Evolutionary conservation across 2,113 vertebrate genomes (phyloP), one percentile per base, ranked within the genome.

Genomic region (Nothobranchius kuhntae): DNA sequence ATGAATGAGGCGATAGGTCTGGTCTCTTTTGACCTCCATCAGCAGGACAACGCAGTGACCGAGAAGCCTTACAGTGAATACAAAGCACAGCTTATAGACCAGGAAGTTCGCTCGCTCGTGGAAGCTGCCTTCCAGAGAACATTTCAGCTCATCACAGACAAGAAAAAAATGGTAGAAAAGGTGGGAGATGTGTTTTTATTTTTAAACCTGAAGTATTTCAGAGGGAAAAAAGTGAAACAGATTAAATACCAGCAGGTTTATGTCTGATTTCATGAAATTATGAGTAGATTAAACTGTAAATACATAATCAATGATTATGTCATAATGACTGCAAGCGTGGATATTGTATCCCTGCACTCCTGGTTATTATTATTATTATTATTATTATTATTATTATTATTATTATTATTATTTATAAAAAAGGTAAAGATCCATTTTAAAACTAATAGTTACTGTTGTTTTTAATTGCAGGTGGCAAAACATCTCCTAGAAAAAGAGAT

Each of bases 1-100:
- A 98, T 99, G 96, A 98, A 95, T 61, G 93, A 95, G 44, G 95
- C 95, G 62, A 94, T 99, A 42, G 98, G 98, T 14, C 96, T 96
- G 84, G 91, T 98, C 77, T 99, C 96, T 57, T 99, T 99, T 60
- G 95, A 99, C 73, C 92, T 96, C 13, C 95, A 94, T 3, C 95
- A 94, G 9, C 94, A 94, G 86, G 96, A 95, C 2, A 93, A 94
- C 61, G 80, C 95, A 84, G 90, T 96, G 0, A 83, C 95, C 13
- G 95, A 97, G 88, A 98, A 98, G 65, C 97, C 97, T 14, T 99
- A 95, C 70, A 96, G 97, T 91, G 94, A 80, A 95, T 92, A 8
- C 8, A 93, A 24, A 71, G 86, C 50, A 90, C 87, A 93, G 75
- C 88, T 94, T 8, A 93, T 93, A 1, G 93, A 94, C 7, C 84